Evolutionary conservation across 2,888 invertebrate species (phyloP).

Genomic region (Bombyx huttoni): DNA sequence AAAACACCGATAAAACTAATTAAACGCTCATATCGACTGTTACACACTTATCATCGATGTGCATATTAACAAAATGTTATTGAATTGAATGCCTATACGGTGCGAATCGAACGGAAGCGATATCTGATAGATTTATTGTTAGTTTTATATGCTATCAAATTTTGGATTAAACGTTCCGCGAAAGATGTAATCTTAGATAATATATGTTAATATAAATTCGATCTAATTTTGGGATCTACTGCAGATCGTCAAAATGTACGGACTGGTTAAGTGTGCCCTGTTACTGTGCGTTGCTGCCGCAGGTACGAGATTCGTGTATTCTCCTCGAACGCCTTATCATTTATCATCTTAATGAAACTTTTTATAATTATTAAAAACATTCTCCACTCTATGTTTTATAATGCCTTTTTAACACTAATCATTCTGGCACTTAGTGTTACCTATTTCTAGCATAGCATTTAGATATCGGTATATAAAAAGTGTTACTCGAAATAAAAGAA

Average conservation of each 20-base stretch:
- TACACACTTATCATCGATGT: background rate
- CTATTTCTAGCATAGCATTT: too few relatives aligned
- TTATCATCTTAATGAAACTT: too few relatives aligned
- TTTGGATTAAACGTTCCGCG: slow-evolving; percentile 16
- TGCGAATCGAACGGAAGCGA: slow-evolving; percentile 1
- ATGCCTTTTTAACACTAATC: too few relatives aligned
- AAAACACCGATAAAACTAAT: background rate
- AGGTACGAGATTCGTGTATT: slow-evolving; percentile 26
- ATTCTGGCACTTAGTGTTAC: too few relatives aligned
- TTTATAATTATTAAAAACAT: too few relatives aligned
- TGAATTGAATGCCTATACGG: background rate
- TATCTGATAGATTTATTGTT: slow-evolving; percentile 19
- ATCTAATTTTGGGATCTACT: slow-evolving; percentile 7
- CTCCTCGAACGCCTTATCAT: too few relatives aligned
- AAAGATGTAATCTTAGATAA: slow-evolving; percentile 30
- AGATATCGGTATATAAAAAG: too few relatives aligned
- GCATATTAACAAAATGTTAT: background rate
- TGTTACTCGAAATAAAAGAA: too few relatives aligned
- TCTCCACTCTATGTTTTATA: too few relatives aligned
- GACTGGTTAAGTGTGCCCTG: slow-evolving; percentile 30
- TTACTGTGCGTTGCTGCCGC: slow-evolving; percentile 37
- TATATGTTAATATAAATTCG: slow-evolving; percentile 30
- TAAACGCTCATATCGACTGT: background rate
- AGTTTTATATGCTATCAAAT: slow-evolving; percentile 12
- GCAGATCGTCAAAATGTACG: slow-evolving; percentile 32